These are phyloP conservation scores for Zaprionus gabonicus DNA, from an alignment of 1,140 invertebrate genomes.

Conservation along the genomic window DNA sequence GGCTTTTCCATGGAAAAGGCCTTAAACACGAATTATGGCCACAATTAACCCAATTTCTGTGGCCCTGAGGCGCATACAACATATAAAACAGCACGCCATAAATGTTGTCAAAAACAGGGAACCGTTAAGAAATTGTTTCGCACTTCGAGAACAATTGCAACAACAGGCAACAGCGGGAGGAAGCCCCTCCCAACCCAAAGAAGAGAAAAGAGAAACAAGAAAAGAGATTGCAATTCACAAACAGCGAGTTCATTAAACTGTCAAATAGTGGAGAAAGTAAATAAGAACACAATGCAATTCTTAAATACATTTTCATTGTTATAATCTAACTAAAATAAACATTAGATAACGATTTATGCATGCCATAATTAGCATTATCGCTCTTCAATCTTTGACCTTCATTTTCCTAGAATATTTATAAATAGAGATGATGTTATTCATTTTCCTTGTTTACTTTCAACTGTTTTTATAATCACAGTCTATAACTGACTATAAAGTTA, in stretches of 20 bases:
- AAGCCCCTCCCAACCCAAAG: not conserved
- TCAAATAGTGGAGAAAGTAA: constrained; percentile 16
- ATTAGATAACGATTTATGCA: not conserved
- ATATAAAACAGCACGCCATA: constrained; percentile 57
- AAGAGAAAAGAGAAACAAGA: constrained; percentile 11
- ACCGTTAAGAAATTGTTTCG: constrained; percentile 53
- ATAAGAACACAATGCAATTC: not conserved
- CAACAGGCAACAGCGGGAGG: constrained; percentile 1
- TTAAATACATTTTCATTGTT: not conserved
- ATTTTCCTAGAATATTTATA: not conserved
- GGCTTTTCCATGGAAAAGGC: constrained; percentile 61
- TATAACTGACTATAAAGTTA: not conserved
- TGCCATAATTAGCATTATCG: not conserved
- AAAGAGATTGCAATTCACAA: constrained; percentile 42
- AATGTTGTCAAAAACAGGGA: constrained; percentile 47
- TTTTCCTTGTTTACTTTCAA: not conserved
- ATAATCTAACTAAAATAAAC: not conserved
- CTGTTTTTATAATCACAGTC: not conserved
- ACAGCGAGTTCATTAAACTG: constrained; percentile 67
- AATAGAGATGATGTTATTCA: constrained; percentile 4
- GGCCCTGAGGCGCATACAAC: constrained; percentile 64
- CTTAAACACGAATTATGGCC: constrained; percentile 75
- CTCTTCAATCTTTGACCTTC: not conserved
- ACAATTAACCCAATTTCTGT: constrained; percentile 76
- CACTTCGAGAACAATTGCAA: constrained; percentile 52